These are phyloP conservation scores for Heterodera carotae DNA, from an alignment of 1,140 invertebrate species.

Conservation along the genomic window DNA sequence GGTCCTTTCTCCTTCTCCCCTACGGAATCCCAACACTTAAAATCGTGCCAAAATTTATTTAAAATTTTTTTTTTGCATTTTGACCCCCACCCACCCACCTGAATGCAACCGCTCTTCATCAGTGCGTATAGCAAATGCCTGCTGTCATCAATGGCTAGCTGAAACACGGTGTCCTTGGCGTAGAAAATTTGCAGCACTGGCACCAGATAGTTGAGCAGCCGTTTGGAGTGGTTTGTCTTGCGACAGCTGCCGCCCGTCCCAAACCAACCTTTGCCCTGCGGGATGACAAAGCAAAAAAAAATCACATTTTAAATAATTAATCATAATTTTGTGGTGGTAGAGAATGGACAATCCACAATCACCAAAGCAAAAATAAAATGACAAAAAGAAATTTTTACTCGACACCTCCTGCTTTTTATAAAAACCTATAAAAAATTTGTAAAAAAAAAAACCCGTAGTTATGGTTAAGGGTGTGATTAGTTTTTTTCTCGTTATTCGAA, in stretches of 20 bases:
- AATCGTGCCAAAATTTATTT: not conserved
- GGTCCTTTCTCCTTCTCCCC: too few relatives aligned
- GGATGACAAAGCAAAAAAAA: constrained; percentile 31
- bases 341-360: too few relatives aligned
- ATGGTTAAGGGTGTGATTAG: too few relatives aligned
- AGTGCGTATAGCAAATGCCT: constrained; percentile 86
- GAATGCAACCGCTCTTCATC: constrained; percentile 72
- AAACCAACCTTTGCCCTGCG: constrained; percentile 83
- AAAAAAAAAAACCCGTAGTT: not conserved
- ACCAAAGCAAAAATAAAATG: too few relatives aligned
- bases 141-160: constrained; percentile 86
- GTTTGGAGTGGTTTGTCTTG: constrained; percentile 75
- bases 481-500: too few relatives aligned
- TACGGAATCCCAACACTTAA: constrained; percentile 4
- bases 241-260: constrained; percentile 70
- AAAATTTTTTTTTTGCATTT: not conserved
- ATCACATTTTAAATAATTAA: too few relatives aligned
- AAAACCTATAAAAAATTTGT: not conserved
- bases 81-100: constrained; percentile 60
- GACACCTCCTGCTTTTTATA: too few relatives aligned
- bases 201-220: constrained; percentile 41
- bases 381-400: too few relatives aligned
- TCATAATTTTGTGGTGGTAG: too few relatives aligned
- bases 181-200: constrained; percentile 87
- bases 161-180: constrained; percentile 79